Conservation (phyloP, 2,113 vertebrate species). For the Speoplatyrhinus poulsoni region DNA sequence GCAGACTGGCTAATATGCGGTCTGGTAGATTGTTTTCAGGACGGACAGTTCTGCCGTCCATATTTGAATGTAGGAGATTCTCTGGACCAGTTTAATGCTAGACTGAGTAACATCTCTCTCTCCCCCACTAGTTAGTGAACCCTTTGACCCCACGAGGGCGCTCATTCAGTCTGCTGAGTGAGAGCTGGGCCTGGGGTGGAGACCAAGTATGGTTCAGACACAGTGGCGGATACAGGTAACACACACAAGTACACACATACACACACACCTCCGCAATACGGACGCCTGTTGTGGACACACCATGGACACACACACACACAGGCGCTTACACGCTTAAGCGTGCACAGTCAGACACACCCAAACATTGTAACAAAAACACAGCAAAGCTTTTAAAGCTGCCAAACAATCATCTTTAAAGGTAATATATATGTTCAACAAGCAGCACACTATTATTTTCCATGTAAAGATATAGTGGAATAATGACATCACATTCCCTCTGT, state of each 20-base stretch:
- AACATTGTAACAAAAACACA: neutral
- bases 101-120: neutral
- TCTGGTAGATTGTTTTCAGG: neutral
- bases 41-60: conserved; percentile 23
- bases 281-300: too few relatives aligned
- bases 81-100: conserved; percentile 11
- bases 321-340: conserved; percentile 10
- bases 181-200: conserved; percentile 9
- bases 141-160: neutral
- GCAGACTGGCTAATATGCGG: conserved; percentile 29
- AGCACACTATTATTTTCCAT: too few relatives aligned
- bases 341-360: neutral
- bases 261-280: neutral
- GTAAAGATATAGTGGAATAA: too few relatives aligned
- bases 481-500: too few relatives aligned
- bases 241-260: conserved; percentile 8
- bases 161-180: conserved; percentile 19
- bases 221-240: conserved; percentile 43
- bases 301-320: conserved; percentile 5
- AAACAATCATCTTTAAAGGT: conserved; percentile 2
- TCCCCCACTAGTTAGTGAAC: neutral
- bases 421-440: too few relatives aligned
- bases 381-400: conserved; percentile 12
- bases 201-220: conserved; percentile 39
- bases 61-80: conserved; percentile 7